Evolutionary conservation across 1,140 invertebrate genomes (phyloP), one percentile per base, ranked within the genome.

Genomic region (Olivierus martensii): DNA sequence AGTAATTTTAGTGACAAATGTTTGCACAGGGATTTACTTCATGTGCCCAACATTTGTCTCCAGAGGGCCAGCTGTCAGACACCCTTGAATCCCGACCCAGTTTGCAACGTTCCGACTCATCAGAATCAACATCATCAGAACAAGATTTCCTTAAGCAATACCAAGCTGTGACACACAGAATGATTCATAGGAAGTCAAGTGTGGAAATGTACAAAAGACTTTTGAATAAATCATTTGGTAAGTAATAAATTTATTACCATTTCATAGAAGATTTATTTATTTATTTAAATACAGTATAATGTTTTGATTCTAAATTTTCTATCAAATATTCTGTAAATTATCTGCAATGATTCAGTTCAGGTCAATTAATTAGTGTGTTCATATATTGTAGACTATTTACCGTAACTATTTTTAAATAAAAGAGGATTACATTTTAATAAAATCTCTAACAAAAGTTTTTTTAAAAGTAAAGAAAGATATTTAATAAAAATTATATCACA

Each of bases 101-200:
- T 3, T 37, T 56, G 18, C 21, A 6, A 4, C 44, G 55, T 18
- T 51, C 55, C 2, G 55, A 60, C 11, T 59, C 58, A 9, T 49
- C 46, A 9, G 78, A 85, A 45, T 87, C 86, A 1, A 93, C 88
- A 0, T 79, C 83, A 48, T 90, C 86, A 1, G 89, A 94, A 65
- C 80, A 80, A 55, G 83, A 83, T 57, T 93, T 93, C 66, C 76
- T 79, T 49, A 82, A 86, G 65, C 81, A 82, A 54, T 92, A 90
- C 64, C 83, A 88, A 58, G 81, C 83, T 9, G 78, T 89, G 37
- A 86, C 87, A 6, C 87, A 89, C 69, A 76, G 87, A 43, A 82
- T 93, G 71, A 84, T 93, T 0, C 88, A 93, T 69, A 73, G 88
- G 52, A 87, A 89, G 66, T 87, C 85, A n/a, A 88, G 84, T 62